Conservation (phyloP, 2,888 invertebrate genomes). For the Cephonodes hylas region DNA sequence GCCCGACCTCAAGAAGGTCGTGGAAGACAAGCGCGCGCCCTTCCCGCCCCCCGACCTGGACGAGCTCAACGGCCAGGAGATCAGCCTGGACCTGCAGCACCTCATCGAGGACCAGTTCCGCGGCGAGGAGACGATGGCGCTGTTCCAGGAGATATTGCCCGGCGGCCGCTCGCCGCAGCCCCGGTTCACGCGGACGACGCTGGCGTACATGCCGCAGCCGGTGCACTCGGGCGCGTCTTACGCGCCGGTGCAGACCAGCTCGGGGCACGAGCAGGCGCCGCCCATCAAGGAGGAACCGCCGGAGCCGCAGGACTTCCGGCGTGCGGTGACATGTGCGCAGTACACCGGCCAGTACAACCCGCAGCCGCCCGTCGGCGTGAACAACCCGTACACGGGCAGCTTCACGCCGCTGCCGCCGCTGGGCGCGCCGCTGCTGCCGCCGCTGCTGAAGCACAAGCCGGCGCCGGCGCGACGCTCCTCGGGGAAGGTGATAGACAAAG, state of each 20-base stretch:
- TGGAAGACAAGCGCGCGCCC: slow-evolving; percentile 85
- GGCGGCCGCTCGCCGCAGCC: slow-evolving; percentile 74
- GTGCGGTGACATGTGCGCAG: slow-evolving; percentile 83
- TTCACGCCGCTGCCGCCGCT: slow-evolving; percentile 71
- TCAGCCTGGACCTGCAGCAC: slow-evolving; percentile 94
- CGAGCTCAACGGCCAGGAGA: slow-evolving; percentile 95
- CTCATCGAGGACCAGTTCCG: slow-evolving; percentile 96
- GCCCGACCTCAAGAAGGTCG: slow-evolving; percentile 79
- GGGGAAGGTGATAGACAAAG: slow-evolving; percentile 92
- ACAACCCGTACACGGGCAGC: slow-evolving; percentile 69
- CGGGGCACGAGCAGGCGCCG: slow-evolving; percentile 85
- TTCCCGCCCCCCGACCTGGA: slow-evolving; percentile 91
- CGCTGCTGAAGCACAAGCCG: slow-evolving; percentile 76
- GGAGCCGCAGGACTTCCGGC: slow-evolving; percentile 88
- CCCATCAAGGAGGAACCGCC: slow-evolving; percentile 94
- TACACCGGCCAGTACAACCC: slow-evolving; percentile 75
- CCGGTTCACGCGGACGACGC: slow-evolving; percentile 84
- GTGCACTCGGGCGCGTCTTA: slow-evolving; percentile 89
- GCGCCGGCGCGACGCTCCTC: slow-evolving; percentile 81
- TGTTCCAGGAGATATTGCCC: slow-evolving; percentile 91
- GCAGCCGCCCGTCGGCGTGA: slow-evolving; percentile 68
- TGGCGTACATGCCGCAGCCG: slow-evolving; percentile 96
- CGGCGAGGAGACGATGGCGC: slow-evolving; percentile 86
- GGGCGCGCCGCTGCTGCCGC: slow-evolving; percentile 67
- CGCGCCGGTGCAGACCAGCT: slow-evolving; percentile 77